Evolutionary conservation across 2,888 invertebrate genomes (phyloP), one percentile per base, ranked within the genome.

Genomic region (Cryptosula pallasiana): DNA sequence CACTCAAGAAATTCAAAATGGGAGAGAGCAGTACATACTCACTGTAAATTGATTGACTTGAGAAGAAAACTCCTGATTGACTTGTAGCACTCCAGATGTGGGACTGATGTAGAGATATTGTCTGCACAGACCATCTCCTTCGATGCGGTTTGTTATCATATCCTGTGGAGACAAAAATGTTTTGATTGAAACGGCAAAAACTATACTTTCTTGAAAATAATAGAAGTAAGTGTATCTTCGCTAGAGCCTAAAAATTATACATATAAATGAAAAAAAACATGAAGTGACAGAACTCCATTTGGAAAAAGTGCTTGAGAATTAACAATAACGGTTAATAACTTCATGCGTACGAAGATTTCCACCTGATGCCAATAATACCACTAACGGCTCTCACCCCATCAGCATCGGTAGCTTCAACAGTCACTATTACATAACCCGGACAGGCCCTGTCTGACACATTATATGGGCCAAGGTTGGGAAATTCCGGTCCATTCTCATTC

Each of bases 311-410:
- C n/a, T n/a, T n/a, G n/a, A n/a, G n/a, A n/a, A n/a, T n/a, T n/a
- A n/a, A n/a, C n/a, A n/a, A n/a, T n/a, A n/a, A n/a, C n/a, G n/a
- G n/a, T n/a, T n/a, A n/a, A n/a, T n/a, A n/a, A n/a, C n/a, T n/a
- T n/a, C n/a, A n/a, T n/a, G n/a, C n/a, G n/a, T n/a, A n/a, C n/a
- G n/a, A n/a, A n/a, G n/a, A n/a, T n/a, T n/a, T n/a, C n/a, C n/a
- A n/a, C n/a, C n/a, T n/a, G n/a, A n/a, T n/a, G n/a, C n/a, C n/a
- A n/a, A n/a, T n/a, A n/a, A n/a, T n/a, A n/a, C n/a, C n/a, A n/a
- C n/a, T n/a, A n/a, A n/a, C n/a, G n/a, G n/a, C n/a, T n/a, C 70
- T 36, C 70, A 70, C 70, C 45, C 25, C 45, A 70, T 70, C 70
- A 25, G 55, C 5, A 29, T 70, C 70, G n/a, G 70, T 9, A 16